Evolutionary conservation across 2,888 invertebrate species (phyloP).

Genomic region (Tillus elongatus): DNA sequence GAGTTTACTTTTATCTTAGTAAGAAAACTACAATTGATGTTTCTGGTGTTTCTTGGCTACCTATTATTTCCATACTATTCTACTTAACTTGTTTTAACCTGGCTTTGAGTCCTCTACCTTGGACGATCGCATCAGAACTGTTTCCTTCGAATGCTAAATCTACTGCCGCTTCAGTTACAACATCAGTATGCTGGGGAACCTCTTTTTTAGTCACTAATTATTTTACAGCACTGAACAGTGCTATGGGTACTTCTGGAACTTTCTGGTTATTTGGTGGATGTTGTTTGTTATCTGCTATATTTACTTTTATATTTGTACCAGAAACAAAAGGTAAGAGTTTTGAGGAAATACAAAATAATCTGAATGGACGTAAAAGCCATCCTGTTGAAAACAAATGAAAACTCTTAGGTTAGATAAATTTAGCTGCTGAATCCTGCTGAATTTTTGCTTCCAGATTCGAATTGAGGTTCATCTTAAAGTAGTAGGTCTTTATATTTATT

Average conservation of each 20-base stretch:
- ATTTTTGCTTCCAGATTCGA: too few relatives aligned
- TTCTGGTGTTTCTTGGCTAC: slow-evolving; percentile 54
- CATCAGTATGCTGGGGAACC: slow-evolving; percentile 63
- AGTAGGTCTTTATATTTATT: too few relatives aligned
- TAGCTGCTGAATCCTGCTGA: too few relatives aligned
- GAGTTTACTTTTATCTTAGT: slow-evolving; percentile 30
- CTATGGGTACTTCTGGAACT: slow-evolving; percentile 52
- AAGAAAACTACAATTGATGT: slow-evolving; percentile 46
- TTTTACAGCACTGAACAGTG: slow-evolving; percentile 49
- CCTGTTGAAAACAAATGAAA: too few relatives aligned
- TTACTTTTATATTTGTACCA: slow-evolving; percentile 68
- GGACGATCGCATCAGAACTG: slow-evolving; percentile 71
- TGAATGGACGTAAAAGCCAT: too few relatives aligned
- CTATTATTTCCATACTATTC: slow-evolving; percentile 58
- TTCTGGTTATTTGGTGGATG: slow-evolving; percentile 63
- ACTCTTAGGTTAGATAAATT: too few relatives aligned
- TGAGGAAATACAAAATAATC: slow-evolving; percentile 67
- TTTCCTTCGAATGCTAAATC: slow-evolving; percentile 70
- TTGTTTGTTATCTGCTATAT: slow-evolving; percentile 55
- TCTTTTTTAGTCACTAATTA: slow-evolving; percentile 65
- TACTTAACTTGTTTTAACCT: slow-evolving; percentile 41
- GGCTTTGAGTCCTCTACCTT: slow-evolving; percentile 63
- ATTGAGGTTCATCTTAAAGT: too few relatives aligned
- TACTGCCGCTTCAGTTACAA: slow-evolving; percentile 61
- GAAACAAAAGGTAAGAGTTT: slow-evolving; percentile 85